A percentile compares a stretch with the other conserved stretches of the same genome.
These are phyloP conservation scores for Tigriopus japonicus DNA, from an alignment of 1,140 invertebrate genomes.

Conservation along the genomic window DNA sequence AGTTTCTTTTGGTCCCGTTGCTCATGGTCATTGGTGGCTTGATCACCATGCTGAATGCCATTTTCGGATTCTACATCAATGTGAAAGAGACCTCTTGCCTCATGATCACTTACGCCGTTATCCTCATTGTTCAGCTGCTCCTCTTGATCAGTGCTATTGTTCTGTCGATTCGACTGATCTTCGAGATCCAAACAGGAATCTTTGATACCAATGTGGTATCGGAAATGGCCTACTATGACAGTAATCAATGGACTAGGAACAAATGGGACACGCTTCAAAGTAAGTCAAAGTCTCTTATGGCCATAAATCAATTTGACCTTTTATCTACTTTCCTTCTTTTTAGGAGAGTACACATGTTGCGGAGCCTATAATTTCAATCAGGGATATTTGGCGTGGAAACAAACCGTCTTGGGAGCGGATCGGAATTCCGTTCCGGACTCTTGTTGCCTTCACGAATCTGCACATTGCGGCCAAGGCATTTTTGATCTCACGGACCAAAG, in stretches of 20 bases:
- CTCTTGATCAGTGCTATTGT: slow-evolving; percentile 1
- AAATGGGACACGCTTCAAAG: slow-evolving; percentile 13
- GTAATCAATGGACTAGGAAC: not conserved
- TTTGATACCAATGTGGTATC: not conserved
- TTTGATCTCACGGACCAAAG: slow-evolving; percentile 6
- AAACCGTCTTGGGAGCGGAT: not conserved
- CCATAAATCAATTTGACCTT: not conserved
- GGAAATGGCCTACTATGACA: not conserved
- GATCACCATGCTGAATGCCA: not conserved
- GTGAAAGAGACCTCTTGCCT: slow-evolving; percentile 3
- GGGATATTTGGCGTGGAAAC: slow-evolving; percentile 4
- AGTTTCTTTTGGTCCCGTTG: slow-evolving; percentile 8
- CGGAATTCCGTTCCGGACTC: slow-evolving; percentile 7
- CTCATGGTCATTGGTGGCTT: slow-evolving; percentile 3
- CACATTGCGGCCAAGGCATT: not conserved
- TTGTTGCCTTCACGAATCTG: slow-evolving; percentile 1
- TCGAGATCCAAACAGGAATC: slow-evolving; percentile 4
- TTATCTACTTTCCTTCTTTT: not conserved
- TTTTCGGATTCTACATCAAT: slow-evolving; percentile 1
- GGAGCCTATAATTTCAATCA: not conserved
- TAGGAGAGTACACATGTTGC: slow-evolving; percentile 6
- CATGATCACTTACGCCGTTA: slow-evolving; percentile 1
- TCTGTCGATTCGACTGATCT: not conserved
- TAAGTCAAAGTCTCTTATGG: not conserved
- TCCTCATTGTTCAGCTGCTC: not conserved